phyloP scores from a whole-genome alignment of 2,113 vertebrate genomes.

The Cathartes aura region DNA sequence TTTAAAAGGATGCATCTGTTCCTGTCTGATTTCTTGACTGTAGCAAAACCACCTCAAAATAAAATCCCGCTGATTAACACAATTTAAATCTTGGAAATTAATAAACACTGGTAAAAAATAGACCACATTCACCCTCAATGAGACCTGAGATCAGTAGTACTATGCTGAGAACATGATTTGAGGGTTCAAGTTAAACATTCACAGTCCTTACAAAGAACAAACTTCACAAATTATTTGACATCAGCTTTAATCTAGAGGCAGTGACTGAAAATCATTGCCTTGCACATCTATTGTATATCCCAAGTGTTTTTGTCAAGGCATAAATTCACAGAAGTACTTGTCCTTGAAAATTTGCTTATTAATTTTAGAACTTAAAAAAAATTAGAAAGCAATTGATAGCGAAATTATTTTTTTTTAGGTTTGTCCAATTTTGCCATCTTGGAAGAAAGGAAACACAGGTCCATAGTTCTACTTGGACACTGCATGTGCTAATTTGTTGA shows the following conservation, averaged over 20 bases:
- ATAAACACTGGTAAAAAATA: not conserved
- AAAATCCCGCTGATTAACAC: not conserved
- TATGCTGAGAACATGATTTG: not conserved
- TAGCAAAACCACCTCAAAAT: not conserved
- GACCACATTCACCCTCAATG: no score
- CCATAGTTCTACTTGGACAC: not conserved
- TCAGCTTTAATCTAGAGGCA: not conserved
- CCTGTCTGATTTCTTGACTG: not conserved
- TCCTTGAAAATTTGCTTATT: constrained; percentile 29
- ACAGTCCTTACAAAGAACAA: not conserved
- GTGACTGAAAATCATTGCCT: not conserved
- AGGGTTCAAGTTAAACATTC: not conserved
- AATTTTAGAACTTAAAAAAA: constrained; percentile 41
- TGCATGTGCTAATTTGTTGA: not conserved
- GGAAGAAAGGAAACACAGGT: not conserved
- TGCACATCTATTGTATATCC: not conserved
- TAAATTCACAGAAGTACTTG: not conserved
- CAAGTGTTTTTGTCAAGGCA: not conserved
- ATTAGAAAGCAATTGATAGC: not conserved
- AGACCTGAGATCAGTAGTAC: not conserved
- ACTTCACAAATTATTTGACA: not conserved
- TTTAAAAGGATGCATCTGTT: not conserved
- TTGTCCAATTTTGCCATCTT: not conserved
- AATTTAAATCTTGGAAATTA: not conserved
- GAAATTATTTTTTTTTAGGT: not conserved